These are phyloP conservation scores for Taurulus bubalis DNA, from an alignment of 2,113 vertebrate genomes.

Conservation along the genomic window DNA sequence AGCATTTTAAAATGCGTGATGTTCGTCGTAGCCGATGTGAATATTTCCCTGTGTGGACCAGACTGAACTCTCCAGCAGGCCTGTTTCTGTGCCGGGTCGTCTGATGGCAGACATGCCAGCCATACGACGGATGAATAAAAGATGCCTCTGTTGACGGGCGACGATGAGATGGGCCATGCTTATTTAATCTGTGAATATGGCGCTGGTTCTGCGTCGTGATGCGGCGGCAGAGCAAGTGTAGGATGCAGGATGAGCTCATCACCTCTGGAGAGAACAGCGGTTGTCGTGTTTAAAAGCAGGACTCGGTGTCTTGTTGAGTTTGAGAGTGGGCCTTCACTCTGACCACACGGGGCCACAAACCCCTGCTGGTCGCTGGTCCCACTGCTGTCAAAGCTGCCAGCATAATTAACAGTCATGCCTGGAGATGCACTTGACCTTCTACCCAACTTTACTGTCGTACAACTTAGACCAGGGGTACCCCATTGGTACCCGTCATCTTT, in stretches of 20 bases:
- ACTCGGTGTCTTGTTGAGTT: not conserved
- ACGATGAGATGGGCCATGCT: slow-evolving; percentile 57
- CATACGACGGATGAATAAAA: slow-evolving; percentile 72
- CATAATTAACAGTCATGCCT: not conserved
- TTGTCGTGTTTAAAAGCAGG: slow-evolving; percentile 16
- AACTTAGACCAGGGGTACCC: not conserved
- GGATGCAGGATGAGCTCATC: slow-evolving; percentile 48
- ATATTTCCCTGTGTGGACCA: not conserved
- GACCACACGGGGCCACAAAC: not conserved
- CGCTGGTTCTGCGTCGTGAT: slow-evolving; percentile 19
- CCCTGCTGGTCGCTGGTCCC: not conserved
- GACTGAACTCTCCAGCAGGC: slow-evolving; percentile 7
- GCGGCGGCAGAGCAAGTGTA: slow-evolving; percentile 31
- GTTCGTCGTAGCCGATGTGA: not conserved
- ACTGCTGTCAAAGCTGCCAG: slow-evolving; percentile 1
- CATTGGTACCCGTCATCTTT: not conserved
- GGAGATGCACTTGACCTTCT: not conserved
- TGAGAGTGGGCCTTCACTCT: not conserved
- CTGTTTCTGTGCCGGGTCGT: slow-evolving; percentile 43
- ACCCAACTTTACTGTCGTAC: not conserved
- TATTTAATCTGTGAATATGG: slow-evolving; percentile 69
- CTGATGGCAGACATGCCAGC: slow-evolving; percentile 63
- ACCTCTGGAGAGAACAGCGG: slow-evolving; percentile 26
- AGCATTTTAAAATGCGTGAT: not conserved
- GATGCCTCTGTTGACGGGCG: slow-evolving; percentile 56